A percentile compares a stretch with the other conserved stretches of the same genome.
Evolutionary conservation across 2,888 invertebrate genomes (phyloP).

Genomic region (Drosophila antonietae): DNA sequence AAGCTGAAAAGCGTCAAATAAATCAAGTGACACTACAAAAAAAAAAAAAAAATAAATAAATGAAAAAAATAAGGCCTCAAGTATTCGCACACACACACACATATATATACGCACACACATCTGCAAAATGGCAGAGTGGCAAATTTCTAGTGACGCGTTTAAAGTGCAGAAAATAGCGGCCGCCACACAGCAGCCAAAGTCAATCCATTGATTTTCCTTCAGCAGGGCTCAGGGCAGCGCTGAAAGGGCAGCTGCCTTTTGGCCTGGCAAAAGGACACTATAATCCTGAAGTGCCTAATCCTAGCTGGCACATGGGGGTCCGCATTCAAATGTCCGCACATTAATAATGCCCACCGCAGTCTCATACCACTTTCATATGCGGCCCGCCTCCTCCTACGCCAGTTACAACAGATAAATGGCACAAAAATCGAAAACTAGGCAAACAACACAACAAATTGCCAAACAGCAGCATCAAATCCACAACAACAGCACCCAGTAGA

Average conservation of each 20-base stretch:
- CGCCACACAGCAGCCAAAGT: conserved; percentile 54
- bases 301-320: conserved; percentile 43
- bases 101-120: conserved; percentile 4
- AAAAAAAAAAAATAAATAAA: background rate
- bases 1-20: conserved; percentile 62
- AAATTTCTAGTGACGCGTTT: conserved; percentile 69
- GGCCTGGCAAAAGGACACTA: conserved; percentile 6
- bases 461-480: conserved; percentile 42
- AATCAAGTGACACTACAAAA: conserved; percentile 64
- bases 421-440: conserved; percentile 58
- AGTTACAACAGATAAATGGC: conserved; percentile 63
- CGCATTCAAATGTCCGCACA: conserved; percentile 62
- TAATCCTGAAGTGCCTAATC: conserved; percentile 33
- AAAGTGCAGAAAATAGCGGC: conserved; percentile 73
- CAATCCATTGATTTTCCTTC: conserved; percentile 76
- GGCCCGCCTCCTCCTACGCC: conserved; percentile 13
- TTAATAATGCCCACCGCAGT: conserved; percentile 64
- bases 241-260: background rate
- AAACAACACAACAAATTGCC: conserved; percentile 63
- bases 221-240: background rate
- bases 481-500: conserved; percentile 9
- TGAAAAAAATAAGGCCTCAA: conserved; percentile 33
- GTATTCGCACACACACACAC: conserved; percentile 17
- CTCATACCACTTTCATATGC: conserved; percentile 26
- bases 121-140: conserved; percentile 36